Base-by-base conservation (phyloP, 2,113 vertebrate genomes). In the Circaetus gallicus region DNA sequence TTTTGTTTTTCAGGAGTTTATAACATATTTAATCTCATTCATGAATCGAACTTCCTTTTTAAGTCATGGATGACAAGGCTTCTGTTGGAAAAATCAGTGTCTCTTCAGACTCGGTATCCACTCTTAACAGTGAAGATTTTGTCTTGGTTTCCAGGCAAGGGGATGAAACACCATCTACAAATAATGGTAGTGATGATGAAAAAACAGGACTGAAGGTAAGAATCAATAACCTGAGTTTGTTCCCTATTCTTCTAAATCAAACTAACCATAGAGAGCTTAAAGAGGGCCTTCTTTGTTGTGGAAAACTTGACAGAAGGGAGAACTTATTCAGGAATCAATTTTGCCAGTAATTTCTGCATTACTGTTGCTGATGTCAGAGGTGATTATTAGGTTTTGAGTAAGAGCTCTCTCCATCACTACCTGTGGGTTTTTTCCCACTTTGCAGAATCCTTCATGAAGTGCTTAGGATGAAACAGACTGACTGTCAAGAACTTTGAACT, bases 71-170 rank as follows among this genome's bases (percentile, higher is more conserved):
- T 99, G 99, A 99, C 99, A 99, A 99, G 98, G 99, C 99, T 98
- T 99, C 99, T 98, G 99, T 99, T 99, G 99, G 99, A 98, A 99
- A 99, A 98, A 99, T 99, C 98, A 99, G 99, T 98, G 98, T 99
- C 97, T 99, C 99, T 82, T 99, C 99, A 95, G 99, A 99, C 98
- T 99, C 99, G 74, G 99, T 99, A 96, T 99, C 99, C 98, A 99
- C 99, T 97, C 99, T 99, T 98, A 99, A 99, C 99, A 99, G 99
- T 98, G 99, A 99, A 99, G 99, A 99, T 99, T 99, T 99, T 99
- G 99, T 99, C 98, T 99, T 99, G 97, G 99, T 99, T 98, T 99
- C 99, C 98, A 98, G 99, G 97, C 99, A 99, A 98, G 99, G 99
- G 97, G 99, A 99, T 98, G 99, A 99, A 95, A 99, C 99, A 92